These are phyloP conservation scores for Morone saxatilis DNA, from an alignment of 2,113 vertebrate species.

Conservation along the genomic window DNA sequence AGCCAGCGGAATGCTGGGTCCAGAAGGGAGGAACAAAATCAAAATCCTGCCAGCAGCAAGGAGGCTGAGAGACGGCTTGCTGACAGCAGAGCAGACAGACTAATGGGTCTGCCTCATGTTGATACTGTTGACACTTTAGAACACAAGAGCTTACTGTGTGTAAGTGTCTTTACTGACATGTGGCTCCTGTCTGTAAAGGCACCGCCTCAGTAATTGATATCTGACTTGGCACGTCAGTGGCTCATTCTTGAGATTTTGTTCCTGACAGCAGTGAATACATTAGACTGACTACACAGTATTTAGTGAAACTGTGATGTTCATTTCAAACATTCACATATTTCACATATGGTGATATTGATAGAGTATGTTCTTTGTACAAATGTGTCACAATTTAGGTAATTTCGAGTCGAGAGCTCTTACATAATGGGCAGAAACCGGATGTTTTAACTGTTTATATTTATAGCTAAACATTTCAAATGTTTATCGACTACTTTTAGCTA, in stretches of 20 bases:
- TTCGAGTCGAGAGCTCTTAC: neutral
- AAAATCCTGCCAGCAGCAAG: conserved; percentile 59
- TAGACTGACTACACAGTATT: neutral
- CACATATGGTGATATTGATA: neutral
- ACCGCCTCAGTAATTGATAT: conserved; percentile 37
- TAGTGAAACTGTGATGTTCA: neutral
- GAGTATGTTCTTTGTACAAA: too few relatives aligned
- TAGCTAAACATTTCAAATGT: neutral
- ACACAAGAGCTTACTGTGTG: conserved; percentile 24
- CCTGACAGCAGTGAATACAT: conserved; percentile 12
- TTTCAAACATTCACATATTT: neutral
- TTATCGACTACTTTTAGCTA: neutral
- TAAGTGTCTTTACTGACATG: conserved; percentile 40
- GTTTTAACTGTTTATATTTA: neutral
- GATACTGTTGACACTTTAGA: conserved; percentile 68
- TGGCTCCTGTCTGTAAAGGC: conserved; percentile 38
- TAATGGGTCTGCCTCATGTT: conserved; percentile 71
- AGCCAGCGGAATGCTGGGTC: conserved; percentile 61
- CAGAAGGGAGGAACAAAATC: conserved; percentile 55
- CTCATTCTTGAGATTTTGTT: neutral
- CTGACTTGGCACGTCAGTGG: neutral
- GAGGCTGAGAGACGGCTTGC: conserved; percentile 38
- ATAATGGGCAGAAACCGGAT: too few relatives aligned
- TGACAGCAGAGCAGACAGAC: conserved; percentile 67
- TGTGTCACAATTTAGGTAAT: neutral